Evolutionary conservation across 2,888 invertebrate genomes (phyloP).

Genomic region (Iselma pallidipennis): DNA sequence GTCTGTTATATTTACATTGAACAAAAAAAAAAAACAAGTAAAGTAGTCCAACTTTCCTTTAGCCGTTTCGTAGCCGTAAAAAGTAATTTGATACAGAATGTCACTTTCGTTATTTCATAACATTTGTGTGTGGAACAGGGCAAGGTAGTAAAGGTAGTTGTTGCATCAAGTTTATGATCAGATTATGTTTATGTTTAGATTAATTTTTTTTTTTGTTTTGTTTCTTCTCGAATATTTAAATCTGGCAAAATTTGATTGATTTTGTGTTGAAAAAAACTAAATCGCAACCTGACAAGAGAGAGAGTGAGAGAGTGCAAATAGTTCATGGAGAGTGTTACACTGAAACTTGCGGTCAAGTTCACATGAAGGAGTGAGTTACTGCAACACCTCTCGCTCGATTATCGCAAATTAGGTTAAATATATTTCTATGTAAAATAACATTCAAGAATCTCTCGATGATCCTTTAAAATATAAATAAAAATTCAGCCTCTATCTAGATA

Average conservation of each 20-base stretch:
- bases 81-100: constrained; percentile 39
- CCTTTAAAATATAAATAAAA: neutral
- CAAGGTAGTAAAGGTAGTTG: constrained; percentile 28
- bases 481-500: neutral
- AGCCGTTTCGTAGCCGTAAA: constrained; percentile 67
- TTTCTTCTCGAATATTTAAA: neutral
- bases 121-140: constrained; percentile 19
- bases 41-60: constrained; percentile 30
- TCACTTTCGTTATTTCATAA: constrained; percentile 45
- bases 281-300: constrained; percentile 17
- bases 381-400: constrained; percentile 25
- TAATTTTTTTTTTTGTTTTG: neutral
- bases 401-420: constrained; percentile 29
- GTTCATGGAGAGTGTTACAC: constrained; percentile 37
- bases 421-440: constrained; percentile 27
- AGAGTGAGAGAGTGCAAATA: constrained; percentile 38
- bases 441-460: constrained; percentile 24
- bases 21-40: constrained; percentile 24
- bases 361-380: constrained; percentile 30
- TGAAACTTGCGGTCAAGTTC: constrained; percentile 37
- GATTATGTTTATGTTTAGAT: neutral
- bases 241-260: neutral
- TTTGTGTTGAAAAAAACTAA: neutral
- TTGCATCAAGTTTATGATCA: constrained; percentile 33
- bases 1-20: constrained; percentile 22